Evolutionary conservation across 2,797 vertebrate genomes (phyloP).

Genomic region (Taenioides sp.): DNA sequence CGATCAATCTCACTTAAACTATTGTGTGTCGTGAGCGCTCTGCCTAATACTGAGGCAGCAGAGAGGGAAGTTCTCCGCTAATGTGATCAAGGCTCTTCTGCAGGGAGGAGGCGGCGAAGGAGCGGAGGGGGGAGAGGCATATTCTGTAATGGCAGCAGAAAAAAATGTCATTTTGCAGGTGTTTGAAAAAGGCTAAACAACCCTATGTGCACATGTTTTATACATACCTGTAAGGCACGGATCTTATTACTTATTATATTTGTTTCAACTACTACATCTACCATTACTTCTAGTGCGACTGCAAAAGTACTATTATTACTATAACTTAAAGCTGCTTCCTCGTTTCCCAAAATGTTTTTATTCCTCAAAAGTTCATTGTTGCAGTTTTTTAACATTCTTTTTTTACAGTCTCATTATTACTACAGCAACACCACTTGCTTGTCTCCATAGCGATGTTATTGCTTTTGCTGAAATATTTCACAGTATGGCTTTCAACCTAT

Average conservation of each 20-base stretch:
- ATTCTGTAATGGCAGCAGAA: constrained; percentile 8
- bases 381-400: too few relatives aligned
- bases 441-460: too few relatives aligned
- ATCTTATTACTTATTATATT: neutral
- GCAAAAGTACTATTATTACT: too few relatives aligned
- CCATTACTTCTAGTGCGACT: neutral
- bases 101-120: constrained; percentile 25
- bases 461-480: too few relatives aligned
- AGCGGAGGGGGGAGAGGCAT: constrained; percentile 27
- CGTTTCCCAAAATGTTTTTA: too few relatives aligned
- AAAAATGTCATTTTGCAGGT: constrained; percentile 33
- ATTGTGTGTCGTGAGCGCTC: constrained; percentile 55
- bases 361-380: too few relatives aligned
- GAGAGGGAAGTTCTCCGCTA: constrained; percentile 65
- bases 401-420: too few relatives aligned
- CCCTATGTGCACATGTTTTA: constrained; percentile 14
- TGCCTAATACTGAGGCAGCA: constrained; percentile 68
- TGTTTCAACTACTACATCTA: neutral
- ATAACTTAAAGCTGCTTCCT: too few relatives aligned
- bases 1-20: constrained; percentile 78
- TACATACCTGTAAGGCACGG: neutral
- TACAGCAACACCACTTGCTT: too few relatives aligned
- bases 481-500: too few relatives aligned
- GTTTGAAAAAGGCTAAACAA: constrained; percentile 22
- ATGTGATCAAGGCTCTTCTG: constrained; percentile 70